Base-by-base conservation (phyloP, 2,888 invertebrate species). In the Orchesella flavescens region DNA sequence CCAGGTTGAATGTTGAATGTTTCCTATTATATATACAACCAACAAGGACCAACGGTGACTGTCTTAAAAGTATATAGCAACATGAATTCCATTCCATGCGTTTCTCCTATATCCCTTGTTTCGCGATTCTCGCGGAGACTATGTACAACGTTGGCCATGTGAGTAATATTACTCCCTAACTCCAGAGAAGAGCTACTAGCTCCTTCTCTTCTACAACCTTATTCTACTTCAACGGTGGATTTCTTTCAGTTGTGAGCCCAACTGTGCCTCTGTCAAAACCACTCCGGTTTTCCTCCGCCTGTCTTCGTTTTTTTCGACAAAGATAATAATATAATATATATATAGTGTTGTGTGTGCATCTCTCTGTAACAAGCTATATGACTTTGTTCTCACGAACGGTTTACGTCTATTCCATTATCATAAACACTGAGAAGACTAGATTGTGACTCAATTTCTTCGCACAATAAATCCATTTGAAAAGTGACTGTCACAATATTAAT, bases 261-360 rank as follows among this genome's bases (percentile, higher is more conserved):
- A 71, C 82, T 63, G 82, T 82, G 82, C 82, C 82, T 82, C 82
- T 82, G 82, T 82, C 75, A 75, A 75, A 75, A 71, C 82, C 75
- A 69, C 82, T 81, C 74, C 68, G 80, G 80, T 74, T 73, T 81
- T 81, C 59, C 80, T 81, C 80, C 74, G 74, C 66, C 79, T 46
- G 71, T 79, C 79, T 72, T 72, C 78, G 72, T 72, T 55, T 59
- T 78, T 59, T 63, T 66, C 65, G 61, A 78, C 17, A 57, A 78
- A 63, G 24, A 59, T 53, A 55, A 43, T 65, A 65, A 43, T 23
- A 49, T 49, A 44, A 49, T 49, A n/a, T 44, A 12, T 44, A n/a
- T 68, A 77, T 69, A 69, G 68, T 77, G 77, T 77, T 77, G 68
- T 65, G 55, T 49, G 21, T 23, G 17, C n/a, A 44, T 44, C 65